A percentile compares a stretch with the other conserved stretches of the same genome.
phyloP scores from a whole-genome alignment of 2,113 vertebrate genomes.

The Deroptyus accipitrinus region DNA sequence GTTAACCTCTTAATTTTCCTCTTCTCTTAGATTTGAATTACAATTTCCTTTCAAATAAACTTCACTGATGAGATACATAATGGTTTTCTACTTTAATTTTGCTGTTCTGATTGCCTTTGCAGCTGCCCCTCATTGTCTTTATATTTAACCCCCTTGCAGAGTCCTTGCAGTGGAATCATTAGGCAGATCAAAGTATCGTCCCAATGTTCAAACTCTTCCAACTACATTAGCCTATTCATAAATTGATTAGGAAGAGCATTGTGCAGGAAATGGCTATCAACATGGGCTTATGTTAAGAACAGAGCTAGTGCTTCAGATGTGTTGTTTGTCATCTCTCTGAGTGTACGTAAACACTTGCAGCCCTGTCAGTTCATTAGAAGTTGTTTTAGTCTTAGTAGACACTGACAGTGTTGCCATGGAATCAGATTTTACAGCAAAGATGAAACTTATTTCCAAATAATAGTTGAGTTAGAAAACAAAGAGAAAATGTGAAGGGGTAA shows the following conservation, averaged over 20 bases:
- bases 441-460: constrained; percentile 17
- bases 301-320: neutral
- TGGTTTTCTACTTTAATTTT: constrained; percentile 46
- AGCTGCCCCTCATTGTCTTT: neutral
- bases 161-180: neutral
- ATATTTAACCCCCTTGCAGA: neutral
- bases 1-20: constrained; percentile 60
- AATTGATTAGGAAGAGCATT: constrained; percentile 16
- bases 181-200: neutral
- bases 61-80: neutral
- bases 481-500: neutral
- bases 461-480: neutral
- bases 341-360: neutral
- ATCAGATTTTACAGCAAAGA: constrained; percentile 26
- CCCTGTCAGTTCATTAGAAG: neutral
- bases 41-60: constrained; percentile 55
- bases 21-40: constrained; percentile 48
- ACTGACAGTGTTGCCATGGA: constrained; percentile 44
- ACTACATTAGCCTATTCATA: neutral
- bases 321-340: neutral
- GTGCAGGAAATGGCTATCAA: constrained; percentile 6
- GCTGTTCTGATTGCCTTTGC: constrained; percentile 22
- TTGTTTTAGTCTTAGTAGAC: neutral
- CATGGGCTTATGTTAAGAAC: neutral
- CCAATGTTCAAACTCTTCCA: neutral